Evolutionary conservation across 1,140 invertebrate species (phyloP), one percentile per base, ranked within the genome.

Genomic region (Tetragonula clypearis): DNA sequence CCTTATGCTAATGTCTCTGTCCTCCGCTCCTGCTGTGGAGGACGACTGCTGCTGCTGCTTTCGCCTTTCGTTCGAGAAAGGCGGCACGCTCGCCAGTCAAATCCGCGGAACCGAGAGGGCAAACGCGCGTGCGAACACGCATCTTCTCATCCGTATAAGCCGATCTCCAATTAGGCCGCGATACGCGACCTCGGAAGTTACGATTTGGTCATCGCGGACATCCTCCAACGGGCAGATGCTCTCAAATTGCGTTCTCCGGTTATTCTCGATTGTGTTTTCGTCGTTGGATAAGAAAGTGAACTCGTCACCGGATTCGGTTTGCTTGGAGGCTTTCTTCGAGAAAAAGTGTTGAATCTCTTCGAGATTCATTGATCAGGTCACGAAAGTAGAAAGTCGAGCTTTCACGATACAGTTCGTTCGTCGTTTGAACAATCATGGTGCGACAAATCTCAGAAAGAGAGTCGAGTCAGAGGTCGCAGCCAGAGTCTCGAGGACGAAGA

Each of bases 1-100:
- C 85, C 87, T 86, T 91, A 92, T 92, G 91, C 87, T 92, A 92
- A 92, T 91, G 87, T 62, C 79, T 55, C 80, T 71, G 55, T 72
- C 74, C 81, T 78, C 83, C 77, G 9, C 8, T 49, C 41, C 41
- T 8, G 41, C 35, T 35, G 41, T 80, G 78, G 72, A 81, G 82
- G 35, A 6, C n/a, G n/a, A n/a, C n/a, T n/a, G n/a, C n/a, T n/a
- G n/a, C 30, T 30, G 41, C 60, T 80, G 81, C 74, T 78, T 73
- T 81, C 71, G 78, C 73, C 79, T 73, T 15, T 26, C n/a, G n/a
- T 4, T 0, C 41, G 41, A 41, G 26, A 69, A 69, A 14, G 8
- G 35, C 9, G 21, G 35, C 19, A 12, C 35, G 35, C 23, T 14
- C 35, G 71, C 69, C 35, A 23, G 21, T 41, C 41, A 23, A 12